phyloP scores from a whole-genome alignment of 2,888 invertebrate genomes.

The Onthophagus sagittarius region DNA sequence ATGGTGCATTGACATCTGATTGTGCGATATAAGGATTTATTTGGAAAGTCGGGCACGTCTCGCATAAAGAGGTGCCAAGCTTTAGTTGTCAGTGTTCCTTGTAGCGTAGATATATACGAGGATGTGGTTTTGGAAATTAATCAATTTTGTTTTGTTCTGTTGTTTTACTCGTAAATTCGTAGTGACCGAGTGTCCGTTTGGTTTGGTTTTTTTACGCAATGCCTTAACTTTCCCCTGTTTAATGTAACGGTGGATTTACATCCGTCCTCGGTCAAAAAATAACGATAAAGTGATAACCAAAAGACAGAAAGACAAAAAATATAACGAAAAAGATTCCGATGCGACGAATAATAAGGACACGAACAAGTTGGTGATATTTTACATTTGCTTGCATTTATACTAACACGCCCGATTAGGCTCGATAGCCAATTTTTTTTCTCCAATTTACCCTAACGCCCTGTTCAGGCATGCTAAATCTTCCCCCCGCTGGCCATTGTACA shows the following conservation, averaged over 20 bases:
- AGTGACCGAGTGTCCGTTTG: conserved; percentile 17
- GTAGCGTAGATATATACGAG: conserved; percentile 36
- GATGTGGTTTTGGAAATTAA: conserved; percentile 20
- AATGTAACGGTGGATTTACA: conserved; percentile 42
- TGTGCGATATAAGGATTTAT: conserved; percentile 36
- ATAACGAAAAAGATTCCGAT: not conserved
- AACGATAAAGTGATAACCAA: conserved; percentile 19
- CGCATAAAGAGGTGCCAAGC: conserved; percentile 29
- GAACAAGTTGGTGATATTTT: conserved; percentile 48
- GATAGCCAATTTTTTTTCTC: conserved; percentile 10
- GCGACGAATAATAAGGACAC: not conserved
- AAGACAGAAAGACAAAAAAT: conserved; percentile 30
- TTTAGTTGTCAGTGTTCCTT: conserved; percentile 47
- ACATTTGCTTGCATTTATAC: conserved; percentile 40
- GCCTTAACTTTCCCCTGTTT: conserved; percentile 27
- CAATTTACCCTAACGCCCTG: conserved; percentile 16
- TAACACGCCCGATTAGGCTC: conserved; percentile 25
- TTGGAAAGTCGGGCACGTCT: conserved; percentile 13
- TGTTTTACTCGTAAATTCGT: conserved; percentile 23
- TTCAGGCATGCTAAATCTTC: conserved; percentile 35
- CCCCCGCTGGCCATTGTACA: conserved; percentile 30
- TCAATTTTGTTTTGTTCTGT: conserved; percentile 4
- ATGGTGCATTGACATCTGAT: conserved; percentile 49
- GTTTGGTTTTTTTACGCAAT: conserved; percentile 8
- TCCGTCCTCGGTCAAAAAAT: conserved; percentile 35